These are phyloP conservation scores for Idaea biselata DNA, from an alignment of 2,888 invertebrate species.

Conservation along the genomic window DNA sequence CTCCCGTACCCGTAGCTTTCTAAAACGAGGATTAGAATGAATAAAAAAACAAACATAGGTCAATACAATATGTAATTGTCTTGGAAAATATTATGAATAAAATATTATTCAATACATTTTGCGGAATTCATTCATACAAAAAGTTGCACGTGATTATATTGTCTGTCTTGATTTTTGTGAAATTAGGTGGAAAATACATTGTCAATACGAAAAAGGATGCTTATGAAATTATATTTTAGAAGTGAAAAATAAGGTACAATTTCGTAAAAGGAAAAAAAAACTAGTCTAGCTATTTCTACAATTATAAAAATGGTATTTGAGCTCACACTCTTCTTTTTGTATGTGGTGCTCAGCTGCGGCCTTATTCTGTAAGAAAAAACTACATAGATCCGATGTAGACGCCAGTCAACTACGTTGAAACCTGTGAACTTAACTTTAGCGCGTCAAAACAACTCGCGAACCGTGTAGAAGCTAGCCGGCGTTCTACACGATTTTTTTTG, in stretches of 20 bases:
- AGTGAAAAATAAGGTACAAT: not conserved
- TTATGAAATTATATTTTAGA: not conserved
- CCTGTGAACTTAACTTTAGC: too few species aligned
- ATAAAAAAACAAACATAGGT: conserved; percentile 9
- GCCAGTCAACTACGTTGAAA: too few species aligned
- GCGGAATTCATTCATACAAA: not conserved
- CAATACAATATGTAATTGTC: conserved; percentile 17
- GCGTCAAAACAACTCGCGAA: too few species aligned
- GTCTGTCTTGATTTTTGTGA: not conserved
- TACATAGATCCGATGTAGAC: too few species aligned
- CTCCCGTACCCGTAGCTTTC: not conserved
- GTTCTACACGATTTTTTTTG: too few species aligned
- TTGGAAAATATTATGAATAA: conserved; percentile 23
- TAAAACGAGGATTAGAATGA: not conserved
- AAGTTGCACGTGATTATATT: not conserved
- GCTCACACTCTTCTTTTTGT: too few species aligned
- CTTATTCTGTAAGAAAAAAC: too few species aligned
- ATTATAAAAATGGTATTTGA: not conserved
- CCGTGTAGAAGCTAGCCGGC: too few species aligned
- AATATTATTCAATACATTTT: conserved; percentile 9
- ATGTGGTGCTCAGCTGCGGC: too few species aligned
- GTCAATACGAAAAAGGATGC: not conserved
- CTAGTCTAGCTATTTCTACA: not conserved
- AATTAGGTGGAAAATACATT: not conserved
- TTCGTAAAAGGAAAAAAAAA: not conserved